A percentile compares a stretch with the other conserved stretches of the same genome.
These are phyloP conservation scores for Zhengitettix transpicula DNA, from an alignment of 2,888 invertebrate species.

Conservation along the genomic window DNA sequence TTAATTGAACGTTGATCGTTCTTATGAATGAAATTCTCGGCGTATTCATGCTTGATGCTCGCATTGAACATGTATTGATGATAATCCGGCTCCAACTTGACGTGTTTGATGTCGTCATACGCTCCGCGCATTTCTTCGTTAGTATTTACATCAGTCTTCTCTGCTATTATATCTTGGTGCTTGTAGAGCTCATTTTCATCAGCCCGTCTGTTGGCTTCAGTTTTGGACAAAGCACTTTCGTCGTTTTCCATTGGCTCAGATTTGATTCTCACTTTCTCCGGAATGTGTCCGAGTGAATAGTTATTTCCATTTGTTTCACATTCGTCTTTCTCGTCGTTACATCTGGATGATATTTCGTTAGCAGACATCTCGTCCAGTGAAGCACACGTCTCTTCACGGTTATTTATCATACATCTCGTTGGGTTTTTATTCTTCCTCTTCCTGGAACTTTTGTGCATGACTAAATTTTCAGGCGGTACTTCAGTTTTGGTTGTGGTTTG, in stretches of 20 bases:
- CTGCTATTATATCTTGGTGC: background rate
- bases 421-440: conserved; percentile 83
- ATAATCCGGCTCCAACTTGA: background rate
- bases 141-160: background rate
- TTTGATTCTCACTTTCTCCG: background rate
- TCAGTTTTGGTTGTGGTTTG: conserved; percentile 34
- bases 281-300: background rate
- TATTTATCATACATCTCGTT: conserved; percentile 49
- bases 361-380: conserved; percentile 41
- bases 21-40: background rate
- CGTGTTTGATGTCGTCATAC: background rate
- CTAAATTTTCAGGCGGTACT: conserved; percentile 22
- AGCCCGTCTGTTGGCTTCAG: no score
- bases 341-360: conserved; percentile 32
- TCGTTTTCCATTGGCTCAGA: background rate
- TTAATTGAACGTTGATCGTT: no score
- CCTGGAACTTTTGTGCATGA: conserved; percentile 39
- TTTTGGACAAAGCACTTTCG: no score
- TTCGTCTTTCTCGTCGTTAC: background rate
- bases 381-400: background rate
- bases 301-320: background rate
- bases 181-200: background rate
- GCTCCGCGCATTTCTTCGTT: background rate
- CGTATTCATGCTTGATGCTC: background rate
- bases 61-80: background rate